phyloP scores from a whole-genome alignment of 2,113 vertebrate species.

The Seriola rivoliana region DNA sequence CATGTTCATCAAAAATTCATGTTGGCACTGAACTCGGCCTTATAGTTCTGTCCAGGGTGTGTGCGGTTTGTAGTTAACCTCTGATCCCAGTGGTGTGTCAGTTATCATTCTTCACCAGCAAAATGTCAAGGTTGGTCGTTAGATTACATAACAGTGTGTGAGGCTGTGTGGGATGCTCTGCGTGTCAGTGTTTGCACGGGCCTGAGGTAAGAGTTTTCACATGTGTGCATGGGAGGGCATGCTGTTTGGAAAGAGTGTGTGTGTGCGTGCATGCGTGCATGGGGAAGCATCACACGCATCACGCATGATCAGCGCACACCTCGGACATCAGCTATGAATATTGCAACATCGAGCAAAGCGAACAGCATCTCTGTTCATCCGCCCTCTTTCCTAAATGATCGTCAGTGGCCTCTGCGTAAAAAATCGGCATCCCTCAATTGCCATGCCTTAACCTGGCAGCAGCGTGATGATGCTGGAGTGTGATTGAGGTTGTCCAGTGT shows the following conservation, averaged over 20 bases:
- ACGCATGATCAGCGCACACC: conserved; percentile 42
- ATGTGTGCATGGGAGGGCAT: conserved; percentile 38
- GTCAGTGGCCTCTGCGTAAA: conserved; percentile 60
- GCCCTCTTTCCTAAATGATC: neutral
- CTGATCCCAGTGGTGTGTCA: conserved; percentile 50
- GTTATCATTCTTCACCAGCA: conserved; percentile 62
- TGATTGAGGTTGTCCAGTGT: conserved; percentile 45
- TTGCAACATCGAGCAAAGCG: conserved; percentile 12
- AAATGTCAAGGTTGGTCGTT: conserved; percentile 70
- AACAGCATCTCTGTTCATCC: neutral
- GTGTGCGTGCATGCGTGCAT: neutral
- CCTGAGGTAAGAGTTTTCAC: conserved; percentile 66
- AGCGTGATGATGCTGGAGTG: conserved; percentile 37
- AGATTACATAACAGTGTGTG: conserved; percentile 70
- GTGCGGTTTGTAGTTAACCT: conserved; percentile 55
- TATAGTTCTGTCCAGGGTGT: neutral
- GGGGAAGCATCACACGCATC: conserved; percentile 9
- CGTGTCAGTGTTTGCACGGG: conserved; percentile 49
- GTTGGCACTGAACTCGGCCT: neutral
- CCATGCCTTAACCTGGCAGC: conserved; percentile 45
- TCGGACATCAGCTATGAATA: conserved; percentile 23
- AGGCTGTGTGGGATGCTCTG: conserved; percentile 59
- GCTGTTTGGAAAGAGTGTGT: conserved; percentile 31
- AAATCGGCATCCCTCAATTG: conserved; percentile 46
- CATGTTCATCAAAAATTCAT: neutral